Evolutionary conservation across 2,888 invertebrate genomes (phyloP), one percentile per base, ranked within the genome.

Genomic region (Lithosia quadra): DNA sequence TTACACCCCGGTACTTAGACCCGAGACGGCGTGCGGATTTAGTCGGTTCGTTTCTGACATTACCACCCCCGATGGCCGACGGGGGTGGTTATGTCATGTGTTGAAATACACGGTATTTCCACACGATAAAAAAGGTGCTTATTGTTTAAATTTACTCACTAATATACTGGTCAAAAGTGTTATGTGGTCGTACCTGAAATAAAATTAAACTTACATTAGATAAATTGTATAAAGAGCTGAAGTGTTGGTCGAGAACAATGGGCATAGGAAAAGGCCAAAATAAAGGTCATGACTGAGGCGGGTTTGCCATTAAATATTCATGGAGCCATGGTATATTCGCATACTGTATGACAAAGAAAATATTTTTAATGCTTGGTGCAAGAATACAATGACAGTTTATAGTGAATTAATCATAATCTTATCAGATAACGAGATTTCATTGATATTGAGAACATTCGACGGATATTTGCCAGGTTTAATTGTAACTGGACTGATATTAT

Each of bases 301-400:
- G 82, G 83, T 83, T 82, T 83, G 80, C 84, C 86, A 91, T 91
- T 92, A 92, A 88, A 91, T 91, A 93, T 93, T 91, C 92, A 93
- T 92, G 87, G 86, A 61, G 34, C 55, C 21, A 60, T 49, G 63
- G 82, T 85, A 86, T 86, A 90, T 88, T 90, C 89, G 90, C 91
- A 86, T 88, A 87, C 86, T 82, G 87, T 86, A 85, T 84, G 84
- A 88, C 88, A 90, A 90, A 90, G 88, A 87, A 76, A 86, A 85
- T 82, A 87, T 86, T 87, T 88, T 86, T 86, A 81, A 86, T 85
- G 75, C 72, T 75, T 80, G 79, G 84, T 82, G 82, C 86, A 88
- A 83, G 71, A 72, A 74, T 77, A 77, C 83, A 84, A 79, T 82
- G 83, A 81, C 70, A 75, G 69, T 77, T 69, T 65, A 72, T 55